Conservation (phyloP, 2,113 vertebrate genomes). For the Nesoenas mayeri region DNA sequence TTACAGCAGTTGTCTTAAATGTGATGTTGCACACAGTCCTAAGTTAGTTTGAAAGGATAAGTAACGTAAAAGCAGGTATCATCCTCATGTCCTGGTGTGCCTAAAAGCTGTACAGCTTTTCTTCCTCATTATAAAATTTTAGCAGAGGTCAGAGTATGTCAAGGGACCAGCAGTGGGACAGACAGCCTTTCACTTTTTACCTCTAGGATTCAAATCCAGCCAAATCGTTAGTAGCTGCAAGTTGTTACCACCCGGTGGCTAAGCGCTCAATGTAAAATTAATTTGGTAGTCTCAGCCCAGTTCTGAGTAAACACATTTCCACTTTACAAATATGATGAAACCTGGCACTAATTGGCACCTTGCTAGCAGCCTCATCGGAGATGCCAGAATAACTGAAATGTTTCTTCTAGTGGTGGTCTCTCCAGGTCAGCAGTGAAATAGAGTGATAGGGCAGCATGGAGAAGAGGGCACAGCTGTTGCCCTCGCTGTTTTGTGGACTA, state of each 20-base stretch:
- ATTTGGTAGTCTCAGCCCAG: neutral
- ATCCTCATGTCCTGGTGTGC: neutral
- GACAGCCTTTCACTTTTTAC: neutral
- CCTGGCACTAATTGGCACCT: slow-evolving; percentile 48
- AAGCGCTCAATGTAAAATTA: neutral
- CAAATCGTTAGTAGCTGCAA: slow-evolving; percentile 1
- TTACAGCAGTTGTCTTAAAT: neutral
- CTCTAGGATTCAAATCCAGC: neutral
- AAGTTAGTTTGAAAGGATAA: neutral
- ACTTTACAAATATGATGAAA: slow-evolving; percentile 37
- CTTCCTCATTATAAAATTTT: neutral
- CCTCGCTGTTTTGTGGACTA: neutral
- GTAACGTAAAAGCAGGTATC: fast-evolving
- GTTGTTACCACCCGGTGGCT: slow-evolving; percentile 30
- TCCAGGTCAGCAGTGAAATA: neutral
- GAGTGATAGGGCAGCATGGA: neutral
- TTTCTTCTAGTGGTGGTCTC: neutral
- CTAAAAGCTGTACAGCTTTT: neutral
- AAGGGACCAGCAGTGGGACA: neutral
- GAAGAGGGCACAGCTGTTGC: slow-evolving; percentile 10
- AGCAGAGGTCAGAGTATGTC: neutral
- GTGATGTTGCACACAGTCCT: fast-evolving
- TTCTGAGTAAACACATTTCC: slow-evolving; percentile 19
- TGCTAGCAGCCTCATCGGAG: neutral
- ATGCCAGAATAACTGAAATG: neutral